A percentile compares a stretch with the other conserved stretches of the same genome.
These are phyloP conservation scores for Ictalurus furcatus DNA, from an alignment of 2,113 vertebrate species.

Conservation along the genomic window DNA sequence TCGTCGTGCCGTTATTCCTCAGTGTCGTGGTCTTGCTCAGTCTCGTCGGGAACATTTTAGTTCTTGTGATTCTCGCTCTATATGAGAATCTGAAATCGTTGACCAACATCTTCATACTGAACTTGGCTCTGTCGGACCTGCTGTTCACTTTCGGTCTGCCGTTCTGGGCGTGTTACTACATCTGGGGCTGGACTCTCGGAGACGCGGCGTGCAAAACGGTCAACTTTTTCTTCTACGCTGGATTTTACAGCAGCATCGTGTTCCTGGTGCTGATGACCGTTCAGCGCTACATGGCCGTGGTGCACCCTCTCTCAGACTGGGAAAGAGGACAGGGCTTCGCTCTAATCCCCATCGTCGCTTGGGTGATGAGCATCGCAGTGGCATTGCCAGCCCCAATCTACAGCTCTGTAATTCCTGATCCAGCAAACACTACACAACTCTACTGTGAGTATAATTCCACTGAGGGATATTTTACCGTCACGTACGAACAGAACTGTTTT, in stretches of 20 bases:
- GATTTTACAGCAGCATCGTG: constrained; percentile 86
- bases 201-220: constrained; percentile 76
- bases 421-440: neutral
- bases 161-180: constrained; percentile 76
- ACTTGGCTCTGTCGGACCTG: constrained; percentile 86
- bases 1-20: constrained; percentile 72
- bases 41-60: constrained; percentile 81
- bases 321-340: constrained; percentile 52
- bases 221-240: constrained; percentile 79
- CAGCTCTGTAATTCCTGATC: constrained; percentile 38
- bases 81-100: constrained; percentile 83
- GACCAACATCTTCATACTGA: constrained; percentile 88
- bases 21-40: constrained; percentile 78
- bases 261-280: constrained; percentile 85
- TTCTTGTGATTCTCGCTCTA: constrained; percentile 80
- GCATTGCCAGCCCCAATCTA: constrained; percentile 76
- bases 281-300: constrained; percentile 81
- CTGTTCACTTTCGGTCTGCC: constrained; percentile 83
- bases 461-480: constrained; percentile 53
- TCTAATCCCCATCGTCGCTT: constrained; percentile 67
- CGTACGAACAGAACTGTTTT: constrained; percentile 67
- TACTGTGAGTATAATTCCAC: constrained; percentile 65
- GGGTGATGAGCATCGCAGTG: constrained; percentile 74
- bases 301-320: constrained; percentile 72
- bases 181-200: constrained; percentile 79